Conservation (phyloP, 1,140 invertebrate species). For the Meloidogyne floridensis region DNA sequence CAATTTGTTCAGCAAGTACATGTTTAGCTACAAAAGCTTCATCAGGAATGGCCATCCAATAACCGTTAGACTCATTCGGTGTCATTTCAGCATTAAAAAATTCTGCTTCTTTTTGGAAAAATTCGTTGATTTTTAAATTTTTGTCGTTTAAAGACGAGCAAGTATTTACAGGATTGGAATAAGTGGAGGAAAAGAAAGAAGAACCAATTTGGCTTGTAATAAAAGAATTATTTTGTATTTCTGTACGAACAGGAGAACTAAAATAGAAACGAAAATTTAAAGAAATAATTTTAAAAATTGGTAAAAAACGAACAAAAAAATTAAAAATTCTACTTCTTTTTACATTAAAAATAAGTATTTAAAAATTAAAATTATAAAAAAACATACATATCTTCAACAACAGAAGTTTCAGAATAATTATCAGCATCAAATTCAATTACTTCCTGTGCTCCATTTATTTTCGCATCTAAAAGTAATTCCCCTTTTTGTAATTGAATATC, state of each 20-base stretch:
- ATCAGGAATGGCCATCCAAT: slow-evolving; percentile 23
- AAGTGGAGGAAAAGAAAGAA: slow-evolving; percentile 23
- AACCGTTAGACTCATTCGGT: neutral
- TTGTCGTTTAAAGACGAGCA: neutral
- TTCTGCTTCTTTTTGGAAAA: slow-evolving; percentile 34
- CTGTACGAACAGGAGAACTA: neutral
- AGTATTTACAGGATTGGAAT: slow-evolving; percentile 7
- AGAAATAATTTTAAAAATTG: neutral
- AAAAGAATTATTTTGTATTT: slow-evolving; percentile 11
- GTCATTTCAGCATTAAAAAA: slow-evolving; percentile 27
- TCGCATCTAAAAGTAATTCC: neutral
- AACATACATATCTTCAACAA: slow-evolving; percentile 1
- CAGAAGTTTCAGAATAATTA: neutral
- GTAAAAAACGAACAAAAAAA: neutral
- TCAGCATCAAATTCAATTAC: slow-evolving; percentile 10
- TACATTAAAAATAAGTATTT: no score
- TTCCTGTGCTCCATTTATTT: slow-evolving; percentile 6
- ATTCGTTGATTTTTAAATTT: slow-evolving; percentile 15
- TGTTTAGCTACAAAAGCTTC: slow-evolving; percentile 42
- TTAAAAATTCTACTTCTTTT: no score
- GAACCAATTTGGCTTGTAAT: slow-evolving; percentile 25
- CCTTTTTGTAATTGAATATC: slow-evolving; percentile 4
- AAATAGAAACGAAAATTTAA: neutral
- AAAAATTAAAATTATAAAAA: neutral
- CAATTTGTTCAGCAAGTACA: slow-evolving; percentile 45